Conservation (phyloP, 2,113 vertebrate genomes). For the Parus major region DNA sequence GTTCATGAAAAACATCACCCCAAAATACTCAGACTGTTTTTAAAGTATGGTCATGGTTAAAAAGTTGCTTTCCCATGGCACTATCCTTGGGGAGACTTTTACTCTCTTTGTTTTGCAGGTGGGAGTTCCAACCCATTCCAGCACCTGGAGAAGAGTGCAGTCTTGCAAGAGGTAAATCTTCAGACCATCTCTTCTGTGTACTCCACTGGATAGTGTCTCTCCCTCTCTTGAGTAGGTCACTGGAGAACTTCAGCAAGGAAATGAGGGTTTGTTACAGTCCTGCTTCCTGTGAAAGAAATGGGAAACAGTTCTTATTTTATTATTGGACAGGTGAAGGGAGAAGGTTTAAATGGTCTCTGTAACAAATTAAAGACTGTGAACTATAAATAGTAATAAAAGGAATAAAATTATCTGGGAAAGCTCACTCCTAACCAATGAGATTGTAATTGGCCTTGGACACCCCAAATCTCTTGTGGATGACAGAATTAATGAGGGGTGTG, state of each 20-base stretch:
- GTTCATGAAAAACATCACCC: neutral
- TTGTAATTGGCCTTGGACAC: neutral
- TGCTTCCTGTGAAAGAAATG: neutral
- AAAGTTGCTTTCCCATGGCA: neutral
- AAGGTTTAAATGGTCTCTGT: neutral
- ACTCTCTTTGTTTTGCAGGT: slow-evolving; percentile 58
- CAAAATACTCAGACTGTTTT: neutral
- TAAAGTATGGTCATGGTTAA: neutral
- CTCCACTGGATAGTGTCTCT: neutral
- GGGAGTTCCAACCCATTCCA: slow-evolving; percentile 82
- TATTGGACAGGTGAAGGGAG: neutral
- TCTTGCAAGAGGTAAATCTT: slow-evolving; percentile 81
- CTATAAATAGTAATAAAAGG: neutral
- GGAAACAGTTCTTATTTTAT: neutral
- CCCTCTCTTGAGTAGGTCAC: neutral
- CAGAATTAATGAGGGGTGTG: neutral
- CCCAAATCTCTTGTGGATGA: neutral
- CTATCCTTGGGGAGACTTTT: neutral
- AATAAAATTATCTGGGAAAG: neutral
- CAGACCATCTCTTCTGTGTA: neutral
- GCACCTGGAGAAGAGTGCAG: slow-evolving; percentile 82
- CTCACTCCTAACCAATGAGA: neutral
- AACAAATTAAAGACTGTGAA: neutral
- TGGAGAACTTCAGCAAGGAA: neutral
- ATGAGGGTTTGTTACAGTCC: neutral